Evolutionary conservation across 1,140 invertebrate genomes (phyloP).

Genomic region (Pseudomyrmex gracilis): DNA sequence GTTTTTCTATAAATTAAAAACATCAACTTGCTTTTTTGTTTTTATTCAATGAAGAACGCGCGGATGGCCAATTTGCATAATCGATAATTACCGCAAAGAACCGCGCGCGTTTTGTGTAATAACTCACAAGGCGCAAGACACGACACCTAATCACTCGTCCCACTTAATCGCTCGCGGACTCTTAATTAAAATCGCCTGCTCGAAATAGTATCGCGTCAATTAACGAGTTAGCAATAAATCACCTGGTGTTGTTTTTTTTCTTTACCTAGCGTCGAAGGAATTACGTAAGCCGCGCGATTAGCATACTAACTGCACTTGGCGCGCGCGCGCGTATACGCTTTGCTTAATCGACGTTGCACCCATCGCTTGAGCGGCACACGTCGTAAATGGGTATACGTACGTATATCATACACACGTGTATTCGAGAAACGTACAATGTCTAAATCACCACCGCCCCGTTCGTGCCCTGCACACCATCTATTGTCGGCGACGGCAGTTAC

Average conservation of each 20-base stretch:
- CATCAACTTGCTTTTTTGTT: no score
- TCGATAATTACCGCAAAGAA: not conserved
- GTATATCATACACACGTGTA: no score
- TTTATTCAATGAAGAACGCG: no score
- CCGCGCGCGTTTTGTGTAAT: not conserved
- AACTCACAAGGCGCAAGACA: conserved; percentile 3
- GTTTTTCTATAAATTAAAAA: no score
- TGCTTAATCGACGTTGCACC: conserved; percentile 15
- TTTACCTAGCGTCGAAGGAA: conserved; percentile 55
- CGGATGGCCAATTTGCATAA: not conserved
- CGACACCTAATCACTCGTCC: conserved; percentile 20
- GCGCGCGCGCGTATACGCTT: not conserved
- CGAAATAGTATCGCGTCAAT: conserved; percentile 66
- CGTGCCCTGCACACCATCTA: no score
- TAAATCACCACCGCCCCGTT: no score
- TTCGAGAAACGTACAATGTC: no score
- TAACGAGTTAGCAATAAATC: conserved; percentile 76
- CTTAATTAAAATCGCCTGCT: conserved; percentile 68
- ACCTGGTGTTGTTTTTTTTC: conserved; percentile 24
- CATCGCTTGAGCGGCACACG: conserved; percentile 2
- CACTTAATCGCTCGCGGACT: conserved; percentile 6
- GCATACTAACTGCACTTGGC: conserved; percentile 64
- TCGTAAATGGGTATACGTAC: not conserved
- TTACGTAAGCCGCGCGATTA: conserved; percentile 72
- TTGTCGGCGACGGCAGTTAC: no score